These are phyloP conservation scores for Lochmaea capreae DNA, from an alignment of 2,888 invertebrate genomes.

Conservation along the genomic window DNA sequence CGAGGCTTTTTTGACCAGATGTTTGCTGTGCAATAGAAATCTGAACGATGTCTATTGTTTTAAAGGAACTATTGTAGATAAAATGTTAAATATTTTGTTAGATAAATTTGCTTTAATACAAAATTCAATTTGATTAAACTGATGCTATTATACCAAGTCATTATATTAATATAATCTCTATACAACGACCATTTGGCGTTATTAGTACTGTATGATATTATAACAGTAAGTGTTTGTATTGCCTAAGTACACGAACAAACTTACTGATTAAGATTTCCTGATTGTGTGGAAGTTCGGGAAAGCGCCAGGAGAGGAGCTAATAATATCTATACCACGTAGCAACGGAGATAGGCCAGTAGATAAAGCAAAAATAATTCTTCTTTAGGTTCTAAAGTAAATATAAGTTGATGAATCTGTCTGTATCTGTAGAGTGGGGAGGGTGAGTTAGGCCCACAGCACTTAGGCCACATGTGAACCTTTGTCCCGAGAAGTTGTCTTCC, in stretches of 20 bases:
- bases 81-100: no score
- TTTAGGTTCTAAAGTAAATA: no score
- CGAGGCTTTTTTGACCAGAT: no score
- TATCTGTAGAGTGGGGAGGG: no score
- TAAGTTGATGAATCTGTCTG: no score
- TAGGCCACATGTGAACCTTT: no score
- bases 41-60: no score
- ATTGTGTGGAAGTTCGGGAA: neutral
- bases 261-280: neutral
- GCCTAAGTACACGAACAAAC: neutral
- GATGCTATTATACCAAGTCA: neutral
- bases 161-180: neutral
- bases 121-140: neutral
- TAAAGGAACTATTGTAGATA: no score
- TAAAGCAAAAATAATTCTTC: neutral
- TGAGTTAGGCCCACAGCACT: no score
- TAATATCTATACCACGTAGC: neutral
- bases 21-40: no score
- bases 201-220: neutral
- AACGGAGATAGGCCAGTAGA: neutral
- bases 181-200: neutral
- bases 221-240: neutral
- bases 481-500: no score
- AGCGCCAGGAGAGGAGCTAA: neutral
- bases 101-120: neutral